Evolutionary conservation across 2,888 invertebrate genomes (phyloP).

Genomic region (Macropis europaea): DNA sequence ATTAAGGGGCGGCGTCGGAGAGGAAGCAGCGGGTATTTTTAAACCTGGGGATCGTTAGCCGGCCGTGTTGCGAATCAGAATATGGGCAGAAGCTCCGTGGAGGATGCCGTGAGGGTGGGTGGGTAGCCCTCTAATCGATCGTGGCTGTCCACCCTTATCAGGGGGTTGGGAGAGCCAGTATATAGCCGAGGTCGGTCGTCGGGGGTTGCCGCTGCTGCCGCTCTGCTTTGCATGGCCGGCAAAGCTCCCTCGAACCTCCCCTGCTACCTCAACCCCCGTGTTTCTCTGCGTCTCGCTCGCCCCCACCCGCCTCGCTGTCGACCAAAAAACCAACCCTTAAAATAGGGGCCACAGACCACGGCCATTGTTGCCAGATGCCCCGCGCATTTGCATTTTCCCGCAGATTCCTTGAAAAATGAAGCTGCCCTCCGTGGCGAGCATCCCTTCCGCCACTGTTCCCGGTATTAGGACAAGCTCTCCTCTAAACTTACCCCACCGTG

Average conservation of each 20-base stretch:
- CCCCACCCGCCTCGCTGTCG: constrained; percentile 44
- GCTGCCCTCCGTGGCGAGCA: constrained; percentile 58
- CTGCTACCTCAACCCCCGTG: constrained; percentile 36
- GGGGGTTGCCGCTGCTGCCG: constrained; percentile 61
- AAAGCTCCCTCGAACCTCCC: constrained; percentile 62
- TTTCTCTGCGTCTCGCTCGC: constrained; percentile 34
- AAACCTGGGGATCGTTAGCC: constrained; percentile 67
- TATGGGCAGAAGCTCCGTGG: constrained; percentile 63
- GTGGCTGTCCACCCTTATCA: constrained; percentile 80
- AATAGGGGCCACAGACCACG: constrained; percentile 78
- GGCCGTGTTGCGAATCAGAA: constrained; percentile 70
- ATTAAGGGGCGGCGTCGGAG: constrained; percentile 17
- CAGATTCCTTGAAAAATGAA: constrained; percentile 79
- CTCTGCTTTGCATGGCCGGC: constrained; percentile 76
- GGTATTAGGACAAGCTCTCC: constrained; percentile 64
- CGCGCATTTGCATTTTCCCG: constrained; percentile 79
- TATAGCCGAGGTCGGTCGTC: constrained; percentile 68
- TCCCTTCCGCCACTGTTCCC: constrained; percentile 45
- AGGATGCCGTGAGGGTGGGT: constrained; percentile 64
- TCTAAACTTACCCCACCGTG: constrained; percentile 38
- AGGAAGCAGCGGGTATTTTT: constrained; percentile 56
- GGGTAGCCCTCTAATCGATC: constrained; percentile 79
- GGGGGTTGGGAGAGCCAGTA: constrained; percentile 71
- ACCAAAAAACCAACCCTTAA: constrained; percentile 79
- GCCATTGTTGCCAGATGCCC: constrained; percentile 80